Evolutionary conservation across 2,888 invertebrate species (phyloP).

Genomic region (Hemistola chrysoprasaria): DNA sequence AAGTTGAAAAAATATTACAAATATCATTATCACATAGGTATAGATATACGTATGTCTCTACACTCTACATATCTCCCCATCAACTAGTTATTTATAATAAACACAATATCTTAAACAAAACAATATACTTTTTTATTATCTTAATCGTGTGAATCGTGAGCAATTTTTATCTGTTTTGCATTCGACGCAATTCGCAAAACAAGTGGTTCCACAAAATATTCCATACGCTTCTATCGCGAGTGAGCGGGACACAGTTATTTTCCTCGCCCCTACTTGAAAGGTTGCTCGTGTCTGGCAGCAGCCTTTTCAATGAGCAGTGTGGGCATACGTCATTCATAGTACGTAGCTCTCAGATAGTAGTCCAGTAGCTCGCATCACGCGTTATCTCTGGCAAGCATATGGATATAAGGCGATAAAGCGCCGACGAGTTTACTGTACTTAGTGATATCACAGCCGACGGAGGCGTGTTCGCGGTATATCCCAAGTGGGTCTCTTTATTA

Average conservation of each 20-base stretch:
- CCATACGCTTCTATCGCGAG: constrained; percentile 74
- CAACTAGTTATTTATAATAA: constrained; percentile 18
- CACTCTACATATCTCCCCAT: constrained; percentile 23
- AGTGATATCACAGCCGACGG: constrained; percentile 67
- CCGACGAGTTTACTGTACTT: constrained; percentile 58
- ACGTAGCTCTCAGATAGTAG: constrained; percentile 81
- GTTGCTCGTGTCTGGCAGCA: constrained; percentile 62
- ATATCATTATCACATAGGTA: not conserved
- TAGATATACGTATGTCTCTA: constrained; percentile 21
- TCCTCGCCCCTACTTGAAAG: constrained; percentile 55
- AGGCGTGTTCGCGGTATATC: constrained; percentile 67
- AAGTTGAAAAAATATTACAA: too few relatives aligned
- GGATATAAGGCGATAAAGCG: constrained; percentile 74
- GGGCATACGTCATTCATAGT: constrained; percentile 77
- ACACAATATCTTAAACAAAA: constrained; percentile 16
- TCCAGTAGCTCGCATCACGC: constrained; percentile 71
- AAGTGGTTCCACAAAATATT: constrained; percentile 78
- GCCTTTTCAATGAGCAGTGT: constrained; percentile 63
- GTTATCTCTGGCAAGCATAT: constrained; percentile 62
- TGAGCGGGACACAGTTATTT: constrained; percentile 62
- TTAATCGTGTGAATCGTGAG: constrained; percentile 25
- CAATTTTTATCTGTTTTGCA: constrained; percentile 59
- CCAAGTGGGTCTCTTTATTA: constrained; percentile 47
- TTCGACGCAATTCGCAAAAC: constrained; percentile 77
- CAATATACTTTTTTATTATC: constrained; percentile 37